A percentile compares a stretch with the other conserved stretches of the same genome.
phyloP scores from a whole-genome alignment of 2,888 invertebrate genomes.

The Melanostoma mellinum region DNA sequence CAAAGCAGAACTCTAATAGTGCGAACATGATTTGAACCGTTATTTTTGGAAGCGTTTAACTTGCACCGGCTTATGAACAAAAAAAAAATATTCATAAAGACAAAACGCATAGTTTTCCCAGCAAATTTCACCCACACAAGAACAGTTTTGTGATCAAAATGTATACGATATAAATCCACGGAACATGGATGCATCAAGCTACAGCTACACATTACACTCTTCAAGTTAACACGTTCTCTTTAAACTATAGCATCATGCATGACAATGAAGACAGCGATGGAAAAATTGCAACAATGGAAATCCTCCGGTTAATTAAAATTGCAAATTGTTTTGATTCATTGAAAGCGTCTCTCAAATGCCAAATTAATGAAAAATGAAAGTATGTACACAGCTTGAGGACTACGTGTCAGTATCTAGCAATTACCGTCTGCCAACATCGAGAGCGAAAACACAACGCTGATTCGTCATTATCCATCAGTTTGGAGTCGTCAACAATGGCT shows the following conservation, averaged over 20 bases:
- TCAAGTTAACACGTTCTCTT: too few species aligned
- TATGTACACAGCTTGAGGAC: constrained; percentile 22
- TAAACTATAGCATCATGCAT: constrained; percentile 30
- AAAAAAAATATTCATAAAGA: too few species aligned
- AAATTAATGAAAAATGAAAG: constrained; percentile 67
- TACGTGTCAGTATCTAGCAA: constrained; percentile 60
- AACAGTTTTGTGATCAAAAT: too few species aligned
- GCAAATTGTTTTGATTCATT: constrained; percentile 62
- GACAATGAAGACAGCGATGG: constrained; percentile 32
- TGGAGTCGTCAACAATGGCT: constrained; percentile 45
- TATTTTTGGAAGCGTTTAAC: too few species aligned
- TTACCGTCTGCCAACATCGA: constrained; percentile 48
- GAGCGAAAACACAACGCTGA: constrained; percentile 9
- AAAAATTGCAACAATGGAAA: constrained; percentile 19
- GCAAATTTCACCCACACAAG: too few species aligned
- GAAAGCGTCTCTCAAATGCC: constrained; percentile 53
- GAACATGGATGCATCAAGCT: too few species aligned
- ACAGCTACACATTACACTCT: too few species aligned
- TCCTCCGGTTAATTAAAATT: constrained; percentile 60
- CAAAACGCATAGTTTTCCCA: too few species aligned
- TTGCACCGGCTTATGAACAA: too few species aligned
- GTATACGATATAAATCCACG: too few species aligned
- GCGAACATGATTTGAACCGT: too few species aligned
- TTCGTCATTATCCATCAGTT: constrained; percentile 63
- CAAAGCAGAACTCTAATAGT: too few species aligned